A percentile compares a stretch with the other conserved stretches of the same genome.
Conservation (phyloP, 2,113 vertebrate genomes). For the Pseudonaja textilis region DNA sequence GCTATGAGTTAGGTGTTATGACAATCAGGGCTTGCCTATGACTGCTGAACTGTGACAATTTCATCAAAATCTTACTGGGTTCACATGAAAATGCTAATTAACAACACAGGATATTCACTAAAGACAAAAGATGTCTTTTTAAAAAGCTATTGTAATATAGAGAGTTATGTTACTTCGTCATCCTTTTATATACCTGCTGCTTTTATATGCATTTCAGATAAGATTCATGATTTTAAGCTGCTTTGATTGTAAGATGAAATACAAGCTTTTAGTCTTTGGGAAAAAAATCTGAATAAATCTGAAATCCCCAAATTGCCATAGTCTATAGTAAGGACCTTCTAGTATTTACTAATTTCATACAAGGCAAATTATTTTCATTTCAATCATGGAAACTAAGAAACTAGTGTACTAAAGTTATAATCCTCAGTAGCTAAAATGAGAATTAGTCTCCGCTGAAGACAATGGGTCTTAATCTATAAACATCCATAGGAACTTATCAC, state of each 20-base stretch:
- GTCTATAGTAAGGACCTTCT: background rate
- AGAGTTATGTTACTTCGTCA: background rate
- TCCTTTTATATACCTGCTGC: background rate
- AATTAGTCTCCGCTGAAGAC: background rate
- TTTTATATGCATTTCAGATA: background rate
- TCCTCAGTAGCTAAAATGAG: background rate
- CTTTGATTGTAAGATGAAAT: background rate
- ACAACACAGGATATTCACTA: background rate
- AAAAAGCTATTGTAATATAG: background rate
- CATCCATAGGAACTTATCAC: background rate
- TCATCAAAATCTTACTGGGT: conserved; percentile 7
- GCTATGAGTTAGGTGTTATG: background rate
- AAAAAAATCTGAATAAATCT: background rate
- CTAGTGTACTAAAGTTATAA: background rate
- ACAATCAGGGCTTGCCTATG: background rate
- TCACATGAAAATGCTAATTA: conserved; percentile 19
- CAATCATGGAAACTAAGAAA: background rate
- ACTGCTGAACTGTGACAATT: conserved; percentile 12
- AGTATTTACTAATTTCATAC: background rate
- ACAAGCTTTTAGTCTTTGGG: background rate
- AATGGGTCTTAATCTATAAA: background rate
- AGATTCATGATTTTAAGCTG: background rate
- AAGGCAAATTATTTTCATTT: background rate
- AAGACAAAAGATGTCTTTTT: background rate
- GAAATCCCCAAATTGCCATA: background rate